Evolutionary conservation across 35 echinoderm and acorn worm species (phyloP).

Genomic region (Ophioderma brevispina): DNA sequence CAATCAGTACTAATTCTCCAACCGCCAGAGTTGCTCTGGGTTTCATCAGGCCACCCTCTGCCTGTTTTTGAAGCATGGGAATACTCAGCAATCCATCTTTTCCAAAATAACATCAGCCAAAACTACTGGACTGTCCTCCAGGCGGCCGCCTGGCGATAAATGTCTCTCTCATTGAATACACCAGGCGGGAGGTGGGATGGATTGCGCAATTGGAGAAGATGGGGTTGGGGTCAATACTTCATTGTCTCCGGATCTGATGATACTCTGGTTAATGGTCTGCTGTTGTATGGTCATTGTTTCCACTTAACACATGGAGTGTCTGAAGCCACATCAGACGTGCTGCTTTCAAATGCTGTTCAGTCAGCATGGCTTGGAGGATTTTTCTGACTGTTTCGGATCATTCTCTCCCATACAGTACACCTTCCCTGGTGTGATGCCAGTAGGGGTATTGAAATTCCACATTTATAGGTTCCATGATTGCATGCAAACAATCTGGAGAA

Average conservation of each 20-base stretch:
- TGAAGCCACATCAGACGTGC: conserved; percentile 22
- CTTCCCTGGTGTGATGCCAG: conserved; percentile 32
- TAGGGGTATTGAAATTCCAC: conserved; percentile 43
- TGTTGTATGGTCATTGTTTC: conserved; percentile 53
- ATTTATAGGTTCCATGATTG: neutral
- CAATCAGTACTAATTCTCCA: conserved; percentile 48
- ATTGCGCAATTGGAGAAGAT: conserved; percentile 8
- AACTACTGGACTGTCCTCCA: conserved; percentile 58
- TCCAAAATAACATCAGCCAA: conserved; percentile 48
- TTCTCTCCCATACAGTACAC: conserved; percentile 15
- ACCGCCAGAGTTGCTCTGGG: conserved; percentile 17
- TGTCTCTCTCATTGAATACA: conserved; percentile 1
- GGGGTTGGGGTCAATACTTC: conserved; percentile 20
- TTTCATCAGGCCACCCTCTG: conserved; percentile 23
- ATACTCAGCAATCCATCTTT: conserved; percentile 40
- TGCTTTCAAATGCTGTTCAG: conserved; percentile 15
- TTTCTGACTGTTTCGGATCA: conserved; percentile 12
- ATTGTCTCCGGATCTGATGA: conserved; percentile 40
- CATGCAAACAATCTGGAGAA: neutral
- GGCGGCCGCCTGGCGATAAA: conserved; percentile 14
- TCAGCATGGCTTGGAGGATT: neutral
- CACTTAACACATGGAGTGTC: conserved; percentile 54
- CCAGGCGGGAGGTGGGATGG: no score
- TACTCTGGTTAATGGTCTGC: conserved; percentile 37
- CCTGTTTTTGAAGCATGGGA: conserved; percentile 35